Evolutionary conservation across 2,113 vertebrate genomes (phyloP).

Genomic region (Epinephelus moara): DNA sequence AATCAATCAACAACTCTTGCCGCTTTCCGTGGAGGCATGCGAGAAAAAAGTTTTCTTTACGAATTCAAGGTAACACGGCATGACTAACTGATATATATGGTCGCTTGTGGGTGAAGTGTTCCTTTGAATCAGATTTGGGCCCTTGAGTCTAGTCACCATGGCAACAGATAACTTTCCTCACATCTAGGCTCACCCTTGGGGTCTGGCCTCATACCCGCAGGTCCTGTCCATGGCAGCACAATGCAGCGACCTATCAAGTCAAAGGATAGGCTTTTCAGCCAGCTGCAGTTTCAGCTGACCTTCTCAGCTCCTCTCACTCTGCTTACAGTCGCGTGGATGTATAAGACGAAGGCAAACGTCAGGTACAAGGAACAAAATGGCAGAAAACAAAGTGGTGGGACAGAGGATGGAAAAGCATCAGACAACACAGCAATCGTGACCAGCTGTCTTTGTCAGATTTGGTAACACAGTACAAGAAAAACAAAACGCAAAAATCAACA

Average conservation of each 20-base stretch:
- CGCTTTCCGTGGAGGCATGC: no score
- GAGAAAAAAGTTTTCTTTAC: no score
- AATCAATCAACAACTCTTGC: no score
- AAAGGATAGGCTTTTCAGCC: conserved; percentile 63
- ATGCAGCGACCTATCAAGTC: conserved; percentile 63
- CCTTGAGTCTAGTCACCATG: conserved; percentile 34
- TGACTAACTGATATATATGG: no score
- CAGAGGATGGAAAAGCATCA: conserved; percentile 58
- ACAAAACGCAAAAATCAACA: background rate
- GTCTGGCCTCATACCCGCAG: conserved; percentile 7
- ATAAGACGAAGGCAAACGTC: conserved; percentile 56
- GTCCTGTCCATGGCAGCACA: conserved; percentile 35
- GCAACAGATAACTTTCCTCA: conserved; percentile 39
- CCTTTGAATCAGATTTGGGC: conserved; percentile 24
- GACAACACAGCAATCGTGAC: conserved; percentile 52
- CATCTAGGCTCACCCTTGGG: background rate
- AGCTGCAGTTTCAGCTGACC: conserved; percentile 48
- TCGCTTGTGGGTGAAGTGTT: no score
- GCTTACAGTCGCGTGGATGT: conserved; percentile 59
- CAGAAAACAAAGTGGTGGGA: conserved; percentile 22
- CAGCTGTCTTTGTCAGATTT: conserved; percentile 55
- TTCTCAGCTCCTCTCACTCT: conserved; percentile 30
- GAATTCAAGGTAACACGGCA: no score
- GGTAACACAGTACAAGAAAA: conserved; percentile 12
- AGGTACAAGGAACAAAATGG: conserved; percentile 15